Base-by-base conservation (phyloP, 2,888 invertebrate species). In the Habroteleia sp. region DNA sequence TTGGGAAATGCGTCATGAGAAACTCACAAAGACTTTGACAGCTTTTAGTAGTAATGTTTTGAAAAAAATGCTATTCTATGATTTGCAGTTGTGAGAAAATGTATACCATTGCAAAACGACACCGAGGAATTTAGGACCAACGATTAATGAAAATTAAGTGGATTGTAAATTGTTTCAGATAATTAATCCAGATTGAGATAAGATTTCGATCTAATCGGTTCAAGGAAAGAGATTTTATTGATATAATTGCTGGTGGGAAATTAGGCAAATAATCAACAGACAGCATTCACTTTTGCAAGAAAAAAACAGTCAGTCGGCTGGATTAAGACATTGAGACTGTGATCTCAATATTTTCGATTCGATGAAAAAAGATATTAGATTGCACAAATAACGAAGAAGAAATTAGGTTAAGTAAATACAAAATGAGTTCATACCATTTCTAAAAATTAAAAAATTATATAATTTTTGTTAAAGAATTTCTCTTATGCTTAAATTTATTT, bases 121-220 rank as follows among this genome's bases (percentile, higher is more conserved):
- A 6, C 33, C 4, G 8, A 5, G 23, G 20, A 20, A 23, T 35
- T 35, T 35, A 14, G 17, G 50, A 7, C 7, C 33, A 20, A 2
- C 10, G 35, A 44, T 13, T 56, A 44, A 42, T 33, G 58, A 42
- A 44, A 44, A 44, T 44, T 20, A 42, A 44, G 14, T 25, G 23
- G 23, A 5, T 13, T 33, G 33, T 44, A 60, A 48, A 62, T 42
- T 33, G 62, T 14, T 35, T 13, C 37, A 7, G 27, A 20, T 50
- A 54, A 54, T 65, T 54, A 65, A 29, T 54, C 37, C 10, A 29
- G 46, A 66, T 54, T 1, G 37, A 35, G 66, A 66, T 66, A 54
- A 66, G 52, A 52, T 65, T 52, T 42, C 27, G 17, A 63, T 63
- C 41, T 10, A 63, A 42, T 27, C 39, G 37, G 41, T 62, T 50